Evolutionary conservation across 2,888 invertebrate species (phyloP).

Genomic region (Panzeria rudis): DNA sequence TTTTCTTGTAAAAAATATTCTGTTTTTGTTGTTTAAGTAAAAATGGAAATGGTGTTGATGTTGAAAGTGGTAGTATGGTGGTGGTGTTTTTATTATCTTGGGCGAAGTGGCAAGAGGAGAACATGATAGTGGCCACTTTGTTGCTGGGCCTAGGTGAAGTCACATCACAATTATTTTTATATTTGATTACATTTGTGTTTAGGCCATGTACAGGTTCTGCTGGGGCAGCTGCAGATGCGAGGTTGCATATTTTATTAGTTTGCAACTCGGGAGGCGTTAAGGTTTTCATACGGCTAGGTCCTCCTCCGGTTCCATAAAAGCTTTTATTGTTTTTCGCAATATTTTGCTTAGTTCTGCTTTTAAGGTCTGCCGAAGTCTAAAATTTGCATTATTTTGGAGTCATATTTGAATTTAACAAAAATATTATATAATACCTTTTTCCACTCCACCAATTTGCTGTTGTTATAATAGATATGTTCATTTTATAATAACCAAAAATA

Average conservation of each 20-base stretch:
- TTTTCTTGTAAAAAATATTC: not conserved
- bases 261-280: no score
- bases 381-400: not conserved
- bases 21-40: not conserved
- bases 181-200: not conserved
- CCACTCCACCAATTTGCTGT: conserved; percentile 7
- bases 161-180: not conserved
- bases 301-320: not conserved
- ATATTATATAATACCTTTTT: conserved; percentile 11
- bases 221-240: conserved; percentile 2
- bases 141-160: not conserved
- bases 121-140: not conserved
- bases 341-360: conserved; percentile 26
- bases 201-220: not conserved
- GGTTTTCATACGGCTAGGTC: no score
- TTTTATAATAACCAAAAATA: no score
- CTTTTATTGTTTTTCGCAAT: conserved; percentile 22
- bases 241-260: conserved; percentile 17
- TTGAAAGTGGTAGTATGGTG: not conserved
- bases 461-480: not conserved
- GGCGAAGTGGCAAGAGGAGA: no score
- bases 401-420: not conserved
- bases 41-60: not conserved
- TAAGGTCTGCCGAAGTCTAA: conserved; percentile 23
- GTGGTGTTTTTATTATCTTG: not conserved